A percentile compares a stretch with the other conserved stretches of the same genome.
Conservation (phyloP, 2,888 invertebrate species). For the Ichneumoninae sp. region DNA sequence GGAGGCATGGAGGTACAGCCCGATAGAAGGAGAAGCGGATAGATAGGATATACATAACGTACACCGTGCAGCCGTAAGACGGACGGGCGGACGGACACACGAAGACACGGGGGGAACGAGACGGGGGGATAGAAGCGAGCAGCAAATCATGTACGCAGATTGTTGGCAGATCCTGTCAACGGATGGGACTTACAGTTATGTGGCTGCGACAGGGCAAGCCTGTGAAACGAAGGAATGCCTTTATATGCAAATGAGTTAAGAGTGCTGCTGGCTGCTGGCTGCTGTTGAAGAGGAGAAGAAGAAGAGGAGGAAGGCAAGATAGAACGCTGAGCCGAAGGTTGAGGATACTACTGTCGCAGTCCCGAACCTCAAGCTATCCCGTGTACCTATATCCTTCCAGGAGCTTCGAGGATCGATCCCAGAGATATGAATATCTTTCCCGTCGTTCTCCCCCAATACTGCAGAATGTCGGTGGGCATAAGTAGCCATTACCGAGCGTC, state of each 20-base stretch:
- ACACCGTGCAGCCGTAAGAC: conserved; percentile 3
- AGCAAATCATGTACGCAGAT: conserved; percentile 83
- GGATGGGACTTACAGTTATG: conserved; percentile 82
- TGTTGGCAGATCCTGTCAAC: conserved; percentile 84
- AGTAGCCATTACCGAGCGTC: conserved; percentile 63
- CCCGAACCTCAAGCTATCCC: conserved; percentile 30
- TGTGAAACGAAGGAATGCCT: conserved; percentile 82
- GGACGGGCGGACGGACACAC: conserved; percentile 15
- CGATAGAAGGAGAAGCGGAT: conserved; percentile 34
- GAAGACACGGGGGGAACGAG: conserved; percentile 24
- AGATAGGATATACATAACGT: conserved; percentile 17
- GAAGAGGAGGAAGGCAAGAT: conserved; percentile 66
- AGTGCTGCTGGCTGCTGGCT: conserved; percentile 66
- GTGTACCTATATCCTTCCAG: conserved; percentile 47
- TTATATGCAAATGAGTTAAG: conserved; percentile 83
- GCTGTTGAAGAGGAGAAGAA: conserved; percentile 54
- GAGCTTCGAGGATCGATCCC: conserved; percentile 79
- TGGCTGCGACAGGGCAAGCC: conserved; percentile 78
- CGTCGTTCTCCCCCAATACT: conserved; percentile 48
- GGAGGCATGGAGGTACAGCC: conserved; percentile 21
- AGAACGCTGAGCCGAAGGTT: conserved; percentile 66
- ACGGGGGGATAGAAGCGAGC: conserved; percentile 64
- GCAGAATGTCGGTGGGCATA: conserved; percentile 18
- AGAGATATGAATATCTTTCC: conserved; percentile 78
- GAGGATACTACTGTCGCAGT: conserved; percentile 51